Evolutionary conservation across 2,113 vertebrate genomes (phyloP).

Genomic region (Rhadina sibilatrix): DNA sequence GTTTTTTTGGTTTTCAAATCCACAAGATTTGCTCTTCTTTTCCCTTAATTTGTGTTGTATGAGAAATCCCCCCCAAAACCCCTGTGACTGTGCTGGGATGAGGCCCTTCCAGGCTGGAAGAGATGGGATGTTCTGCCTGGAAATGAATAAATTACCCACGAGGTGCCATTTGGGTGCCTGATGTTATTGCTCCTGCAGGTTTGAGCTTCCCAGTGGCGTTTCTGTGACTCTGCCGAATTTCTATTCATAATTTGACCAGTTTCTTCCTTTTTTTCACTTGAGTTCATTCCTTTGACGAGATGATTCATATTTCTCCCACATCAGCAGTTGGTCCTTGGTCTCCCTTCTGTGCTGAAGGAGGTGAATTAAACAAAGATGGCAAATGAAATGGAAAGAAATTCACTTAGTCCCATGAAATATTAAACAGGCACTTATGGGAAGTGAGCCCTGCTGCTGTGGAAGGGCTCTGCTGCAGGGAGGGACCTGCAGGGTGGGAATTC

Average conservation of each 20-base stretch:
- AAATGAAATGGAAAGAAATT: slow-evolving; percentile 17
- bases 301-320: background rate
- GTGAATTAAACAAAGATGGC: slow-evolving; percentile 41
- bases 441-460: background rate
- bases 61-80: background rate
- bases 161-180: background rate
- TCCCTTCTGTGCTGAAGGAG: background rate
- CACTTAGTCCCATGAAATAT: slow-evolving; percentile 37
- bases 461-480: background rate
- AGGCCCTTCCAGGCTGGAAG: background rate
- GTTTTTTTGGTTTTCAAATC: background rate
- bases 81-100: background rate
- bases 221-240: background rate
- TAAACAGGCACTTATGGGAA: slow-evolving; percentile 13
- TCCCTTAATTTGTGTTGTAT: background rate
- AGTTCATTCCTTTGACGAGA: background rate
- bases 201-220: background rate
- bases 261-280: background rate
- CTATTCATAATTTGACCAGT: background rate
- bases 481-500: background rate
- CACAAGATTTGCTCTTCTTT: background rate
- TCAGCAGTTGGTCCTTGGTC: background rate
- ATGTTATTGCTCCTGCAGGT: background rate
- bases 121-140: background rate
- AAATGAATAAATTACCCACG: background rate